A percentile compares a stretch with the other conserved stretches of the same genome.
Evolutionary conservation across 37 sponge, comb jelly and placozoan genomes (phyloP).

Genomic region (Spongia lamella): DNA sequence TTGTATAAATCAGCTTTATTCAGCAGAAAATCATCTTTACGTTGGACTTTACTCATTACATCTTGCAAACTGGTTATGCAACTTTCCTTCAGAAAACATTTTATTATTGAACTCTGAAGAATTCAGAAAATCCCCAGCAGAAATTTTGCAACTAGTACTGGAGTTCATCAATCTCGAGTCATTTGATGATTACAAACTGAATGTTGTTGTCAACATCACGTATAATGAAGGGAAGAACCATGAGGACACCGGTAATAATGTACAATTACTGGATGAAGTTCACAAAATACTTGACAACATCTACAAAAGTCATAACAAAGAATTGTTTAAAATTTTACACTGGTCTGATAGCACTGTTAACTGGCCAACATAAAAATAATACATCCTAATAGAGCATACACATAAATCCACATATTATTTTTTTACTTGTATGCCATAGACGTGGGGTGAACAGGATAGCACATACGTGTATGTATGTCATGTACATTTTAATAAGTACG

Average conservation of each 20-base stretch:
- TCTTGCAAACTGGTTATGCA: conserved; percentile 20
- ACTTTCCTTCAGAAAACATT: conserved; percentile 57
- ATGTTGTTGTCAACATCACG: conserved; percentile 30
- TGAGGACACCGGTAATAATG: conserved; percentile 12
- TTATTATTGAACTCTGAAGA: conserved; percentile 74
- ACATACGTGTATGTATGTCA: no score
- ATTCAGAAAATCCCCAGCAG: conserved; percentile 40
- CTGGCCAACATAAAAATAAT: no score
- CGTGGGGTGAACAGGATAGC: no score
- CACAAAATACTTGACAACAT: conserved; percentile 23
- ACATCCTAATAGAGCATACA: no score
- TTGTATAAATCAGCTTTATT: no score
- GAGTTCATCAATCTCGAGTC: conserved; percentile 44
- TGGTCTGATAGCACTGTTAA: conserved; percentile 19
- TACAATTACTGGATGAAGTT: conserved; percentile 2
- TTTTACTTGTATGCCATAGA: no score
- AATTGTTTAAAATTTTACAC: conserved; percentile 35
- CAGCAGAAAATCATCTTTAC: conserved; percentile 2
- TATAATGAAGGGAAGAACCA: conserved; percentile 42
- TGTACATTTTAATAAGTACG: no score
- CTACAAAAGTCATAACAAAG: conserved; percentile 37
- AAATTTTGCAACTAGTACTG: conserved; percentile 48
- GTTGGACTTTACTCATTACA: background rate
- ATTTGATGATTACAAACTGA: conserved; percentile 4
- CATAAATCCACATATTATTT: no score